These are phyloP conservation scores for Glossosoma conforme DNA, from an alignment of 1,140 invertebrate genomes.

Conservation along the genomic window DNA sequence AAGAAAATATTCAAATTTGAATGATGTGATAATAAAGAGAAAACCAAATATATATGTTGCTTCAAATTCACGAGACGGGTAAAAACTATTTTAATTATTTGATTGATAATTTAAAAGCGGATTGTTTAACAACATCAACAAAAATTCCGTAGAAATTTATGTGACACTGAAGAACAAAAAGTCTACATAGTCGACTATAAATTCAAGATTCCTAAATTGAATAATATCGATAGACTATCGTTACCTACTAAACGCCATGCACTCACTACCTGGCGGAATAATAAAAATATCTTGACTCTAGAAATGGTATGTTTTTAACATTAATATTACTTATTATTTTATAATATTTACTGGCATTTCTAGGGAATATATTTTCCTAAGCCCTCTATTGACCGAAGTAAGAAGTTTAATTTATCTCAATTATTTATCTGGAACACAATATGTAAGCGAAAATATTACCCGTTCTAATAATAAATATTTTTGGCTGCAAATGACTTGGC, in stretches of 20 bases:
- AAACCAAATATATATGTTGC: no score
- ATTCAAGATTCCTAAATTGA: no score
- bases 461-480: background rate
- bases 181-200: no score
- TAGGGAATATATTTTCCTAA: background rate
- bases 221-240: background rate
- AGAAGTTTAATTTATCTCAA: background rate
- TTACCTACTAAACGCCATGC: constrained; percentile 11
- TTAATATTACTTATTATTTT: background rate
- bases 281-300: constrained; percentile 12
- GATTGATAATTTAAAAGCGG: no score
- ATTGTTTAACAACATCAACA: no score
- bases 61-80: no score
- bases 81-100: no score
- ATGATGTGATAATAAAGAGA: no score
- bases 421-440: background rate
- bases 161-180: no score
- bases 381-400: background rate
- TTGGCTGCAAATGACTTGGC: no score
- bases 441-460: background rate
- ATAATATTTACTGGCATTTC: background rate
- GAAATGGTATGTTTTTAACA: constrained; percentile 16
- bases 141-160: no score
- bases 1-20: no score
- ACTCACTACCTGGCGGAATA: constrained; percentile 12